Base-by-base conservation (phyloP, 2,113 vertebrate species). In the Falcunculus frontatus region DNA sequence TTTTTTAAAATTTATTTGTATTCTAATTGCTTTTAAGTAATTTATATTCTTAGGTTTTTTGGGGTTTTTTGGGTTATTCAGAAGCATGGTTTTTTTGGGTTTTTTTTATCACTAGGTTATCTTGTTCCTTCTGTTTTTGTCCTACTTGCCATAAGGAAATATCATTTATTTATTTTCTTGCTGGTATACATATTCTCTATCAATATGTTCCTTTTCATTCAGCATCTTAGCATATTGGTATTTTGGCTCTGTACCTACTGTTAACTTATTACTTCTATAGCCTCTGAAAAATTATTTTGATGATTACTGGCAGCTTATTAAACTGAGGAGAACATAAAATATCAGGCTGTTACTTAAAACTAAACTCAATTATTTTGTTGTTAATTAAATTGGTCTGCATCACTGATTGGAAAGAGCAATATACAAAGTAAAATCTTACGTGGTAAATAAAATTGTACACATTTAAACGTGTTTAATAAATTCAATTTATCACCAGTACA, bases 121-220 rank as follows among this genome's bases (percentile, higher is more conserved):
- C n/a, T 60, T 89, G 5, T 78, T 92, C 83, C 44, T 89, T 84
- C 44, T 85, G 14, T 44, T n/a, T 87, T 95, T 91, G 57, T 57
- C 42, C 55, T 87, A n/a, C 17, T 82, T 73, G 14, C 55, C 44
- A 8, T 68, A 67, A 85, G 57, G 73, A 92, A 90, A 85, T 86
- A 90, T 4, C 0, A 50, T 80, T 80, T 93, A 63, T 92, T 92
- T 91, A 72, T 96, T 96, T 94, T 70, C 22, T 85, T 26, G 69
- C 25, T 1, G 0, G 14, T 67, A 37, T 72, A 53, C 22, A 74
- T 78, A 70, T 64, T 89, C 30, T 82, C 41, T 69, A 46, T 73
- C 91, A 94, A 55, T 91, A 95, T 87, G 49, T 95, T 94, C 23
- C 49, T 72, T 95, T 79, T 96, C 77, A 79, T 95, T 91, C 44